These are phyloP conservation scores for Aldabrachelys gigantea DNA, from an alignment of 2,113 vertebrate species.

Conservation along the genomic window DNA sequence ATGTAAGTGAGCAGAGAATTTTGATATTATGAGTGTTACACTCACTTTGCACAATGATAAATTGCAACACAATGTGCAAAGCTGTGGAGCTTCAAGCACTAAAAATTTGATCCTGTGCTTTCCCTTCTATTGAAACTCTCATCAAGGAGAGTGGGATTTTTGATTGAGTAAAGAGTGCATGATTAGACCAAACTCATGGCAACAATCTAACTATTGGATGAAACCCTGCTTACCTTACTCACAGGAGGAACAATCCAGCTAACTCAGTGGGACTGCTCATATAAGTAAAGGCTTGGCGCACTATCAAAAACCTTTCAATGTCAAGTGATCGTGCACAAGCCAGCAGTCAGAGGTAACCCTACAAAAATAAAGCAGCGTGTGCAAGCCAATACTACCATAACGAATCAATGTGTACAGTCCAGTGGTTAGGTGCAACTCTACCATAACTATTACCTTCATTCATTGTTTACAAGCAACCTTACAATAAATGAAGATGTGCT, in stretches of 20 bases:
- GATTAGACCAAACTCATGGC: background rate
- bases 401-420: rapidly evolving
- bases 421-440: background rate
- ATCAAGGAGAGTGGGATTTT: background rate
- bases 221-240: background rate
- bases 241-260: background rate
- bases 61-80: background rate
- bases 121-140: background rate
- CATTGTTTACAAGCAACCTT: background rate
- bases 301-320: too few species aligned
- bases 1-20: too few species aligned
- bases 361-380: background rate
- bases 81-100: background rate
- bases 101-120: background rate
- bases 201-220: background rate
- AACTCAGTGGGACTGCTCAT: background rate
- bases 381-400: background rate
- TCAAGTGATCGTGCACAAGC: too few species aligned
- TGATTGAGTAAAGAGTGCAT: background rate
- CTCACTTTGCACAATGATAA: too few species aligned
- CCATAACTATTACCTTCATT: background rate
- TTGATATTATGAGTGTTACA: too few species aligned
- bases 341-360: background rate
- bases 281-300: too few species aligned
- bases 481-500: background rate